Base-by-base conservation (phyloP, 2,888 invertebrate species). In the Invenusta paracnida region DNA sequence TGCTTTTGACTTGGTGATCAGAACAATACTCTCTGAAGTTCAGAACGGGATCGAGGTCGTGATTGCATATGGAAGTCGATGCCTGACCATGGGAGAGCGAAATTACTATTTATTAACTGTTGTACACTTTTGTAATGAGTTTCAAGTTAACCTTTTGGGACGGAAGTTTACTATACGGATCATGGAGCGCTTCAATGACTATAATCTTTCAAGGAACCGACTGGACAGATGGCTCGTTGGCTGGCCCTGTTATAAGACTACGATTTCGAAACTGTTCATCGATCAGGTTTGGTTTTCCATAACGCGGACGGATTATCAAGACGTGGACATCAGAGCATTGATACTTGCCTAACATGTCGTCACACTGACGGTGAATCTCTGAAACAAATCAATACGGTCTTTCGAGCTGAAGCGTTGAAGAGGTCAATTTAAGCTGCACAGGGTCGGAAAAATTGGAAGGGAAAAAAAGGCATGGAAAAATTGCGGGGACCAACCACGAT, bases 131-230 rank as follows among this genome's bases (percentile, higher is more conserved):
- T 87, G 91, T 0, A 83, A 89, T 17, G 91, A 91, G 86, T 92
- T 91, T 86, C 86, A 91, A 28, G 90, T 90, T 0, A 93, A 91
- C 86, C 87, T 93, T 0, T 91, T 91, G 84, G 90, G 90, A 0
- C 66, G 89, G 1, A 82, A 88, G 0, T 91, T 92, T 27, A 87
- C 87, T 0, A 88, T 87, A 92, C 91, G 0, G 93, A 93, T 86
- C 93, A 92, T 85, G 90, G 92, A 86, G 91, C 92, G 0, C 88
- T 93, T 31, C 91, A 91, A 89, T 93, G 92, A 91, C 87, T 93
- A 1, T 87, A 91, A 87, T 88, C 88, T 0, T 66, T 92, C 1
- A 91, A 92, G 86, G 89, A 91, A 2, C 90, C 91, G 0, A 89
- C 89, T n/a, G 91, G 92, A 13, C 86, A 92, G 31, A 87, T 93